Percentiles rank a stretch among this genome's conserved stretches.
Evolutionary conservation across 2,888 invertebrate genomes (phyloP).

Genomic region (Argyresthia goedartella): DNA sequence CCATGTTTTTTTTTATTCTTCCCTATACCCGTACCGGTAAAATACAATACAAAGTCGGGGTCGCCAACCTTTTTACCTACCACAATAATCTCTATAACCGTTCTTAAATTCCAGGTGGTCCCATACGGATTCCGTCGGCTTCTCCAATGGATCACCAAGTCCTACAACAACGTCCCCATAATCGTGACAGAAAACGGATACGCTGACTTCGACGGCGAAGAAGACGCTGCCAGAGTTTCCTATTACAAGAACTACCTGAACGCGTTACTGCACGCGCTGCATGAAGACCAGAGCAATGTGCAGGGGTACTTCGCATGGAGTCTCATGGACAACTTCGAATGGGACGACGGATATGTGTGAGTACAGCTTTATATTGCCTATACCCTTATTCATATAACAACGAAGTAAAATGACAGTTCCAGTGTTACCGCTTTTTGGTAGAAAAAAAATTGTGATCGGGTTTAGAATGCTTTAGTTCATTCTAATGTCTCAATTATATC

Average conservation of each 20-base stretch:
- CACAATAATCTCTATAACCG: too few species aligned
- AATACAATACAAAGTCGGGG: too few species aligned
- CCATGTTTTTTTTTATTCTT: too few species aligned
- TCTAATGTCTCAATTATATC: too few species aligned
- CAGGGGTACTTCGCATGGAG: constrained; percentile 85
- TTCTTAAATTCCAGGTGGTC: constrained; percentile 43
- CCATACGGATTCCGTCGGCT: constrained; percentile 71
- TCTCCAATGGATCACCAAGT: constrained; percentile 64
- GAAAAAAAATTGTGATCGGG: too few species aligned
- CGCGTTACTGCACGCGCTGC: constrained; percentile 57
- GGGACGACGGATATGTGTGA: constrained; percentile 83
- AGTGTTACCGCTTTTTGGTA: too few species aligned
- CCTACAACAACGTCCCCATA: constrained; percentile 63
- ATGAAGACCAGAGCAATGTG: constrained; percentile 74
- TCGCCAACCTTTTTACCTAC: too few species aligned
- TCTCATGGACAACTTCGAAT: constrained; percentile 88
- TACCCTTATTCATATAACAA: too few species aligned
- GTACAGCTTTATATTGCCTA: constrained; percentile 29
- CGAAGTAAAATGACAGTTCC: too few species aligned
- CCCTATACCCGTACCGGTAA: too few species aligned
- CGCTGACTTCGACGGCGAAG: constrained; percentile 60
- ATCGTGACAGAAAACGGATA: constrained; percentile 71
- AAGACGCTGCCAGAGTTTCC: constrained; percentile 67
- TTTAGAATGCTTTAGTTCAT: too few species aligned
- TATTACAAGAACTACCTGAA: constrained; percentile 69